Conservation (phyloP, 2,797 vertebrate genomes). For the Simalia tracyae region DNA sequence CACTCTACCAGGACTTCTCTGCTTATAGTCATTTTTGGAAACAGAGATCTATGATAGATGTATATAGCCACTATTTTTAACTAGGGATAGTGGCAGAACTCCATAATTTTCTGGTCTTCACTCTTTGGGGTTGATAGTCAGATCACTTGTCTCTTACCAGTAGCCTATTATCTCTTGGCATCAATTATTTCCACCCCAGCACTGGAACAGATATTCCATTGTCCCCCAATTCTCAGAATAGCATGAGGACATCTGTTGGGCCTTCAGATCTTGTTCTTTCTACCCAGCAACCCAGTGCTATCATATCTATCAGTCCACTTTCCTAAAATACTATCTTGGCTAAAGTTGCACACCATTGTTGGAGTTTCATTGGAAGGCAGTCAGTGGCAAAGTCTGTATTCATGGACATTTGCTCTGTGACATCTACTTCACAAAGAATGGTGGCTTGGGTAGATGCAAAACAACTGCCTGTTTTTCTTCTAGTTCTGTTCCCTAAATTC, state of each 20-base stretch:
- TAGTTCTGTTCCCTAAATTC: too few species aligned
- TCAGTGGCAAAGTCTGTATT: neutral
- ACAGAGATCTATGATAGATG: neutral
- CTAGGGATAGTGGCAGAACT: neutral
- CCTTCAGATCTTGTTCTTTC: neutral
- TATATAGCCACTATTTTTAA: neutral
- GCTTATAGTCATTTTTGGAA: neutral
- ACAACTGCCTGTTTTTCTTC: too few species aligned
- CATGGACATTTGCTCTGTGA: neutral
- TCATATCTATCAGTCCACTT: neutral
- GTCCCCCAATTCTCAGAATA: neutral
- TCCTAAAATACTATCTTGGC: neutral
- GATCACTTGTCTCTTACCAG: neutral
- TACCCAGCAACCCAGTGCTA: neutral
- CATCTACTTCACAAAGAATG: too few species aligned
- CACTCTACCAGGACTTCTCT: neutral
- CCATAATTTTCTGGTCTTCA: neutral
- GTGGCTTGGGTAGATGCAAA: too few species aligned
- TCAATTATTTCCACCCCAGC: neutral
- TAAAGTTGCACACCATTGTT: neutral
- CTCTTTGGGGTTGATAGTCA: neutral
- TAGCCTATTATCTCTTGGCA: neutral
- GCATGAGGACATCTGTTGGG: neutral
- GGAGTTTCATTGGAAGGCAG: neutral
- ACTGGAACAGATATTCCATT: neutral